Evolutionary conservation across 2,113 vertebrate species (phyloP), one percentile per base, ranked within the genome.

Genomic region (Scomber colias): DNA sequence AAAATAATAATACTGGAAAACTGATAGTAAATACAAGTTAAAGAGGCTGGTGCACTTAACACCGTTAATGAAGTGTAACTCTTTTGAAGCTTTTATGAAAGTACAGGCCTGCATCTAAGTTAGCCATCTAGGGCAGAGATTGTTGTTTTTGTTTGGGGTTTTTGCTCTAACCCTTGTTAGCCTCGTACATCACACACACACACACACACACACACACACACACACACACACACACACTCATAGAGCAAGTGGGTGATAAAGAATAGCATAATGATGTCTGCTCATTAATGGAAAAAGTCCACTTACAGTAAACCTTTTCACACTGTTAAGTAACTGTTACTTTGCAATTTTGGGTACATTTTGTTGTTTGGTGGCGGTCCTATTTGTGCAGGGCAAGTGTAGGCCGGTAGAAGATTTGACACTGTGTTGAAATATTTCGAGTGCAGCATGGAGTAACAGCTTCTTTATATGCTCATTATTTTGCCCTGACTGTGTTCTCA

Each of bases 1-100:
- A 55, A 83, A 89, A 85, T 81, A 79, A 86, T 85, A 85, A 83
- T 69, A 77, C 71, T 53, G 71, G 44, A 61, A 81, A 84, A 88
- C 17, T 68, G 74, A 72, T 57, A 81, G 55, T 82, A 89, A 84
- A 87, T 75, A 51, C 17, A 19, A 71, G 61, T 53, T 64, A 60
- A 79, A 68, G 50, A 83, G 63, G 71, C 60, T n/a, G 11, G 62
- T 44, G 80, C 63, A 69, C 75, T 81, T 76, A 27, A 13, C 56
- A 74, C 73, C 6, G 57, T 54, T 90, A 87, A 90, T 87, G 71
- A 85, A 83, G 80, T 77, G 84, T 16, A 44, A 76, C 70, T 85
- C 45, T 61, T 76, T 48, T 71, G 40, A 75, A 79, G 75, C 71
- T 69, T 72, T 81, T 77, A 88, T 86, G 70, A 85, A 71, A 75